phyloP scores from a whole-genome alignment of 2,888 invertebrate species.

The Agonopterix heracliana region DNA sequence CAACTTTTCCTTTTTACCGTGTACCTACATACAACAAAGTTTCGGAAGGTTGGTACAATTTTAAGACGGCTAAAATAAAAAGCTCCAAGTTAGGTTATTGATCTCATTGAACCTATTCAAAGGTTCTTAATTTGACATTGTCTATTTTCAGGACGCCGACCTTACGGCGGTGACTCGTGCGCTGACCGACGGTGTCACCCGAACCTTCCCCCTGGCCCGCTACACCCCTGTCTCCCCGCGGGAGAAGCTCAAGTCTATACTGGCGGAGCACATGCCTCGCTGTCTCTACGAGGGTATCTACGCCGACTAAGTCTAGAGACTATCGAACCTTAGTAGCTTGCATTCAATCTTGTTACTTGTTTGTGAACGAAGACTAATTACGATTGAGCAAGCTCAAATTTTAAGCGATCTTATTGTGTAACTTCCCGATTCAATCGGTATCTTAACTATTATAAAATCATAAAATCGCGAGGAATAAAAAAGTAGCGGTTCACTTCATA shows the following conservation, averaged over 20 bases:
- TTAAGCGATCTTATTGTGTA: no score
- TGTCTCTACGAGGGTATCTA: slow-evolving; percentile 89
- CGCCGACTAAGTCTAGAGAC: slow-evolving; percentile 41
- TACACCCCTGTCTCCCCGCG: slow-evolving; percentile 88
- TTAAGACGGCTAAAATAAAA: no score
- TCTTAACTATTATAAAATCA: no score
- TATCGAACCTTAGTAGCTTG: slow-evolving; percentile 4
- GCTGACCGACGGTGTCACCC: slow-evolving; percentile 84
- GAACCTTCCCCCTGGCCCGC: slow-evolving; percentile 88
- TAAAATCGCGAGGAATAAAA: no score
- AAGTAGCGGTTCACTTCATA: no score
- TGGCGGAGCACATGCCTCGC: slow-evolving; percentile 88
- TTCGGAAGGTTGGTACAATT: no score
- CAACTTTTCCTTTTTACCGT: no score
- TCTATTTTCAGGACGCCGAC: slow-evolving; percentile 79
- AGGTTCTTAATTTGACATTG: not conserved
- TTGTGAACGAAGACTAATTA: not conserved
- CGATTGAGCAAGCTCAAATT: no score
- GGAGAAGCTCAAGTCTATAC: slow-evolving; percentile 86
- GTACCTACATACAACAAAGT: no score
- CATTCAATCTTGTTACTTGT: not conserved
- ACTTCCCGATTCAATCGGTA: no score
- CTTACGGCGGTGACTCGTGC: slow-evolving; percentile 85
- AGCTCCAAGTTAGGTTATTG: no score
- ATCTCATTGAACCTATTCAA: no score